Evolutionary conservation across 2,888 invertebrate species (phyloP).

Genomic region (Melolontha melolontha): DNA sequence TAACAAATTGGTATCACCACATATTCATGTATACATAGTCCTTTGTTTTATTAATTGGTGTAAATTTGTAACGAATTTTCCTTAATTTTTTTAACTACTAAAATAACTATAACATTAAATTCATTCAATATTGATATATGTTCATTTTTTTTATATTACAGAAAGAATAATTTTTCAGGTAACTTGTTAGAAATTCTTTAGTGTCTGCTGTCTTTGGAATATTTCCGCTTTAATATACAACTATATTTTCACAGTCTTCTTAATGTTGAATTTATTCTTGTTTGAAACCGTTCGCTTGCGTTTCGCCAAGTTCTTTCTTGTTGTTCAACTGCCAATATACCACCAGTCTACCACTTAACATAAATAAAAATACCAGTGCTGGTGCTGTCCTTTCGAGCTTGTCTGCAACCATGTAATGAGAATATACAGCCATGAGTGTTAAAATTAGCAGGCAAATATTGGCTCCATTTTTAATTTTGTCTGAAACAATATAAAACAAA

Average conservation of each 20-base stretch:
- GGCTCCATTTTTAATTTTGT: slow-evolving; percentile 90
- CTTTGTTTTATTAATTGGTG: slow-evolving; percentile 22
- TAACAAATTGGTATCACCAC: slow-evolving; percentile 19
- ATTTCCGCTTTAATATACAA: slow-evolving; percentile 5
- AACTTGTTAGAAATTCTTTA: slow-evolving; percentile 34
- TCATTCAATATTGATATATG: slow-evolving; percentile 2
- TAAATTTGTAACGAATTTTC: slow-evolving; percentile 3
- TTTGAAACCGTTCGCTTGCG: slow-evolving; percentile 60
- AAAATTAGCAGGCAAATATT: slow-evolving; percentile 86
- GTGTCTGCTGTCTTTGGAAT: slow-evolving; percentile 10
- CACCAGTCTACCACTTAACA: slow-evolving; percentile 89
- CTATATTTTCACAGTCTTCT: slow-evolving; percentile 4
- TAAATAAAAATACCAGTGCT: slow-evolving; percentile 91
- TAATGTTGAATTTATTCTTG: slow-evolving; percentile 59
- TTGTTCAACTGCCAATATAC: slow-evolving; percentile 78
- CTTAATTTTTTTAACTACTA: neutral
- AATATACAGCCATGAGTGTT: slow-evolving; percentile 92
- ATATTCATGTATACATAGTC: slow-evolving; percentile 6
- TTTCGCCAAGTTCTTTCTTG: slow-evolving; percentile 62
- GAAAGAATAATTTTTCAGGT: slow-evolving; percentile 26
- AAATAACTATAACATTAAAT: slow-evolving; percentile 7
- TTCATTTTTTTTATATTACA: slow-evolving; percentile 4
- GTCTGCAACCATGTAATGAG: slow-evolving; percentile 94
- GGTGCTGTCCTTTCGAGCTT: slow-evolving; percentile 92
- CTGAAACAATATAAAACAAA: slow-evolving; percentile 69